phyloP scores from a whole-genome alignment of 92 coral and sea anemone genomes.

The Porites evermanni region DNA sequence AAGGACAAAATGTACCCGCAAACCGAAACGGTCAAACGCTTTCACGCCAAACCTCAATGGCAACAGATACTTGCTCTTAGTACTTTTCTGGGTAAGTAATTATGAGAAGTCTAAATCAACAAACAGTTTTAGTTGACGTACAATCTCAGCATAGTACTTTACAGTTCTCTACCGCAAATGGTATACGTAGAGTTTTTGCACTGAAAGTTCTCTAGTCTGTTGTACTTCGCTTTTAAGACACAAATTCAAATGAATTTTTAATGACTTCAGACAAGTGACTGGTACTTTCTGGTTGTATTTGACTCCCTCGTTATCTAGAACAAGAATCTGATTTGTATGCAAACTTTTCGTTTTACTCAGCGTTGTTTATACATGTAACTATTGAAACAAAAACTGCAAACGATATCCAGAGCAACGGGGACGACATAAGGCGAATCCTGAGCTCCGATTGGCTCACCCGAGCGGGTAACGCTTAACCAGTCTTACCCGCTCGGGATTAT shows the following conservation, averaged over 20 bases:
- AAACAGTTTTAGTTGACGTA: background rate
- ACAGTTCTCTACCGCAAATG: background rate
- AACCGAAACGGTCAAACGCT: constrained; percentile 80
- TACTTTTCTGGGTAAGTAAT: constrained; percentile 63
- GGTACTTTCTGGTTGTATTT: background rate
- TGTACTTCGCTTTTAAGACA: background rate
- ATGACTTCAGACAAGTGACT: background rate
- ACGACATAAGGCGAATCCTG: too few relatives aligned
- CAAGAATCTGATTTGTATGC: background rate
- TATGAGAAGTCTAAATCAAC: too few relatives aligned
- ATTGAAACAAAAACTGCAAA: too few relatives aligned
- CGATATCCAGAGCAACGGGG: too few relatives aligned
- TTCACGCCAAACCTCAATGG: constrained; percentile 77
- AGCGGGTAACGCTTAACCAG: too few relatives aligned
- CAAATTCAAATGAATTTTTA: constrained; percentile 22
- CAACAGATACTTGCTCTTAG: constrained; percentile 69
- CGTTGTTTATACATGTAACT: too few relatives aligned
- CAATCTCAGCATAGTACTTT: too few relatives aligned
- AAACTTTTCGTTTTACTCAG: too few relatives aligned
- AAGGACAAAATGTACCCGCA: constrained; percentile 43
- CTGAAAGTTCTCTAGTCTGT: background rate
- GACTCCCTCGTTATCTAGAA: background rate
- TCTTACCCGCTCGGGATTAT: too few relatives aligned
- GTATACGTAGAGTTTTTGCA: background rate
- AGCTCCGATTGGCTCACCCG: too few relatives aligned